These are phyloP conservation scores for Zosterops japonicus DNA, from an alignment of 2,113 vertebrate genomes.

Conservation along the genomic window DNA sequence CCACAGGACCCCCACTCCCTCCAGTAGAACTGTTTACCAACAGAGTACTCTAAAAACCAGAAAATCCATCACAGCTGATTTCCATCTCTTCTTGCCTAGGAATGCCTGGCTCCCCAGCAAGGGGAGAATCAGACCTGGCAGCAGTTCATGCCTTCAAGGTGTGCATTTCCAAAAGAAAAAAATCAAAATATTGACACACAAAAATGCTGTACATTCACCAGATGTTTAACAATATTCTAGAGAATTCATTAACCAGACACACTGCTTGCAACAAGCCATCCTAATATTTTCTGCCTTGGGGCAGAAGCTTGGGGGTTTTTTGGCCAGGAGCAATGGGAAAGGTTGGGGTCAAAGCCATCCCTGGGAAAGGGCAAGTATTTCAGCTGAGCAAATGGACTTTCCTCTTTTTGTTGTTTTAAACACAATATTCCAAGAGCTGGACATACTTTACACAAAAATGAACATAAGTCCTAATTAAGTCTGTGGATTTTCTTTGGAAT, in stretches of 20 bases:
- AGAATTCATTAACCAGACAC: background rate
- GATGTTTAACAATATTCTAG: background rate
- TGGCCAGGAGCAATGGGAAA: background rate
- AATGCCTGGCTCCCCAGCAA: background rate
- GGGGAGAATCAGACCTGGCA: background rate
- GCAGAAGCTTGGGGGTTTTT: accelerated
- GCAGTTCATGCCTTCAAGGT: background rate
- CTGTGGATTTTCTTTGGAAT: background rate
- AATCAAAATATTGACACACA: background rate
- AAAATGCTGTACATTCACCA: background rate
- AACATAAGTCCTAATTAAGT: background rate
- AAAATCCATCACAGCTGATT: background rate
- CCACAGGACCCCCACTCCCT: background rate
- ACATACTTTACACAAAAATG: background rate
- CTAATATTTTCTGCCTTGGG: background rate
- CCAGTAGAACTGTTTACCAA: background rate
- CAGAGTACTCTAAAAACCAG: background rate
- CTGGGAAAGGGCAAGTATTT: background rate
- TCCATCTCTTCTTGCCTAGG: background rate
- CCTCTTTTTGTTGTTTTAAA: background rate
- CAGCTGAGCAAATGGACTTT: background rate
- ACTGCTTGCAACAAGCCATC: background rate
- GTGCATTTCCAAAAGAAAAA: background rate
- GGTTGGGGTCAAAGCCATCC: background rate
- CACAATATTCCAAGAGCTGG: background rate